Evolutionary conservation across 2,888 invertebrate species (phyloP).

Genomic region (Sympetrum striolatum): DNA sequence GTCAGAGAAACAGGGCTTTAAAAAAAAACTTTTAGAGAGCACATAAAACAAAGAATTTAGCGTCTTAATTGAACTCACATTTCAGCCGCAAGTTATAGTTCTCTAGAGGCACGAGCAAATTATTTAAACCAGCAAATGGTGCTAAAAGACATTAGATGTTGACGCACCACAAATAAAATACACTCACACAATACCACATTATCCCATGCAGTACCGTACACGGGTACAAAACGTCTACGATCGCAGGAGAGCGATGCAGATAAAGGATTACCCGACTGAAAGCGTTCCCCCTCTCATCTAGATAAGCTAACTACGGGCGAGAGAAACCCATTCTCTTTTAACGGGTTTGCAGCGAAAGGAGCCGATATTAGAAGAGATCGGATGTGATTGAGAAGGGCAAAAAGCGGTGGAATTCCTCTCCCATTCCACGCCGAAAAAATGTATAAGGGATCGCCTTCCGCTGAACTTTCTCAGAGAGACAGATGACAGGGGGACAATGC

Average conservation of each 20-base stretch:
- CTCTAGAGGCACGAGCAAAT: no score
- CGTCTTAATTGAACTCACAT: no score
- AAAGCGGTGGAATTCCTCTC: not conserved
- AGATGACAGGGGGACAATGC: not conserved
- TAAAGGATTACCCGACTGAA: not conserved
- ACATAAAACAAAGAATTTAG: no score
- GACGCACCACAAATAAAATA: no score
- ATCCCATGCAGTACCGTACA: no score
- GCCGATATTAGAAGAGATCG: not conserved
- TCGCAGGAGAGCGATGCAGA: not conserved
- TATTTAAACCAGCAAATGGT: no score
- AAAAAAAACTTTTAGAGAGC: no score
- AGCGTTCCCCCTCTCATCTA: not conserved
- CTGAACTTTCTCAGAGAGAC: slow-evolving; percentile 9
- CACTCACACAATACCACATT: no score
- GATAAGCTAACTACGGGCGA: not conserved
- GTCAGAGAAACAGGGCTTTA: no score
- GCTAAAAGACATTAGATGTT: no score
- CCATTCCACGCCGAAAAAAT: not conserved
- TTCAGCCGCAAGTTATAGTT: no score
- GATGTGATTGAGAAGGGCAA: not conserved
- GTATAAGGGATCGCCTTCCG: not conserved
- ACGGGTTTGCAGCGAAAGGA: not conserved
- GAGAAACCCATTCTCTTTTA: not conserved
- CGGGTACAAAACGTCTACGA: no score